Evolutionary conservation across 2,113 vertebrate species (phyloP).

Genomic region (Rhinolophus sinicus): DNA sequence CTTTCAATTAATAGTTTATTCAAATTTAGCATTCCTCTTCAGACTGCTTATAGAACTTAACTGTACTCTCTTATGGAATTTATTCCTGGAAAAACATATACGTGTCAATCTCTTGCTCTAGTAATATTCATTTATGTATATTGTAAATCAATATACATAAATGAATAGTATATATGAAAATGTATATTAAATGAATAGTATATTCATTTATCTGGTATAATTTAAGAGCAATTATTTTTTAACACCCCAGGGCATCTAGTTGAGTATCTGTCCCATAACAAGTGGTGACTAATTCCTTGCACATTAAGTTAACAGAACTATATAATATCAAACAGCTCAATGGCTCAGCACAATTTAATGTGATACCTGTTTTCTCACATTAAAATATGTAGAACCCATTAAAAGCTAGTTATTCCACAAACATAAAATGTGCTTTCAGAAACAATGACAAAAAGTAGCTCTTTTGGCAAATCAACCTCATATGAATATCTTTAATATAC

Average conservation of each 20-base stretch:
- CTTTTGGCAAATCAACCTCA: neutral
- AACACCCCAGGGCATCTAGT: neutral
- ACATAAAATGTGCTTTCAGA: neutral
- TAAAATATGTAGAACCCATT: neutral
- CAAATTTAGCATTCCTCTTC: neutral
- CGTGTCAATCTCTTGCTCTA: neutral
- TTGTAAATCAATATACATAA: too few species aligned
- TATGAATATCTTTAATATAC: neutral
- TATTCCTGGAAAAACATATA: neutral
- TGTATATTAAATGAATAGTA: too few species aligned
- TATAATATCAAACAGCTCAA: neutral
- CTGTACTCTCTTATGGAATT: neutral
- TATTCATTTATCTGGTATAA: neutral
- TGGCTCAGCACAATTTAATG: neutral
- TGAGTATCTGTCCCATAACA: neutral
- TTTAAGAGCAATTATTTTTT: slow-evolving; percentile 7
- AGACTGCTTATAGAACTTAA: neutral
- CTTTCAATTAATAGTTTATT: neutral
- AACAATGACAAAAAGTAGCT: neutral
- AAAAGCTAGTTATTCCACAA: neutral
- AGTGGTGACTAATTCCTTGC: neutral
- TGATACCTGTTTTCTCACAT: neutral
- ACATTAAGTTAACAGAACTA: neutral
- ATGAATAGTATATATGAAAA: too few species aligned
- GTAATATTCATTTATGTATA: too few species aligned